Percentiles rank a stretch among this genome's conserved stretches.
Evolutionary conservation across 2,888 invertebrate genomes (phyloP).

Genomic region (Orchestes rusci): DNA sequence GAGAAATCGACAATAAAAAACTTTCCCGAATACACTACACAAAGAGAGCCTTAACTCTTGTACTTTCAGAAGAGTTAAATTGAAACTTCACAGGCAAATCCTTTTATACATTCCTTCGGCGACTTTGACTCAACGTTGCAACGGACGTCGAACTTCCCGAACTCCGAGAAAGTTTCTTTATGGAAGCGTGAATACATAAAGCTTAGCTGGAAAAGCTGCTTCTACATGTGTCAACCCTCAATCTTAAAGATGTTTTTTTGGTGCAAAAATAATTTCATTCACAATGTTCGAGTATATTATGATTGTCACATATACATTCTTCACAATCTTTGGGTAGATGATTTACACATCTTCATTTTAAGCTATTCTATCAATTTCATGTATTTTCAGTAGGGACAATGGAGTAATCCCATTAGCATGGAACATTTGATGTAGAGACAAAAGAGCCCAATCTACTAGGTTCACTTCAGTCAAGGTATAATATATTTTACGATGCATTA

Average conservation of each 20-base stretch:
- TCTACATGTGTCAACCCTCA: constrained; percentile 1
- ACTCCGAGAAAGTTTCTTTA: constrained; percentile 13
- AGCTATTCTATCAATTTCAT: too few relatives aligned
- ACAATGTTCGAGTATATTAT: too few relatives aligned
- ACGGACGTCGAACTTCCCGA: constrained; percentile 12
- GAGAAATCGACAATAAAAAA: constrained; percentile 1
- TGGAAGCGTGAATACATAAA: constrained; percentile 20
- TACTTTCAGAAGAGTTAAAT: constrained; percentile 18
- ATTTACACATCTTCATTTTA: too few relatives aligned
- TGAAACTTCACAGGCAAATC: constrained; percentile 19
- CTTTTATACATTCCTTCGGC: constrained; percentile 19
- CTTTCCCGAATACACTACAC: constrained; percentile 1
- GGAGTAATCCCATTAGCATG: too few relatives aligned
- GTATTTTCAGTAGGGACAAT: too few relatives aligned
- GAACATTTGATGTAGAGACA: constrained; percentile 13
- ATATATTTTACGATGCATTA: constrained; percentile 21
- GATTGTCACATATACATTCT: too few relatives aligned
- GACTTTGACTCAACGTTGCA: constrained; percentile 15
- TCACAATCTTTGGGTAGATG: too few relatives aligned
- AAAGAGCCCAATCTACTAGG: constrained; percentile 17
- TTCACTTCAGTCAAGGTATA: constrained; percentile 12
- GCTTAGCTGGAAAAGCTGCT: constrained; percentile 13
- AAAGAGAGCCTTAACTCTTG: constrained; percentile 11
- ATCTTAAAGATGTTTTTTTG: too few relatives aligned
- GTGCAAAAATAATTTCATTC: too few relatives aligned